phyloP scores from a whole-genome alignment of 1,140 invertebrate species.

The Chrysopa pallens region DNA sequence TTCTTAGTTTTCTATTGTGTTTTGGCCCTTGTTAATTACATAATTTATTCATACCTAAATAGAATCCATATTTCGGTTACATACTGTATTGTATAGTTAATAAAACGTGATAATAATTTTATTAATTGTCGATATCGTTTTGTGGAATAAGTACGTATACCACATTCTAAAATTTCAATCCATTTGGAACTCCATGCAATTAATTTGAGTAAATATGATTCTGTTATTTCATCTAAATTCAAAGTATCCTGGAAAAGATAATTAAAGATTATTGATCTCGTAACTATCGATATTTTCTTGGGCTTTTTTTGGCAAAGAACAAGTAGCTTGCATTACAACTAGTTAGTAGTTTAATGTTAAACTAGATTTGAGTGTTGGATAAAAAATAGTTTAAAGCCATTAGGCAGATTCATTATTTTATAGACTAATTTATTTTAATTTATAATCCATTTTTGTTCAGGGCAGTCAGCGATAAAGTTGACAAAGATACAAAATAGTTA shows the following conservation, averaged over 20 bases:
- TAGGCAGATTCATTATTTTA: no score
- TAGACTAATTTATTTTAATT: no score
- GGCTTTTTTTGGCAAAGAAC: conserved; percentile 8
- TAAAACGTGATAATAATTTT: conserved; percentile 47
- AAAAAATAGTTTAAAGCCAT: neutral
- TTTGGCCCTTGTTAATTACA: no score
- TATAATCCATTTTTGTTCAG: no score
- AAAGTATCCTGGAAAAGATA: conserved; percentile 27
- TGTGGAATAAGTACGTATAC: conserved; percentile 47
- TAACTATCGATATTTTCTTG: conserved; percentile 4
- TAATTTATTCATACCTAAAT: conserved; percentile 25
- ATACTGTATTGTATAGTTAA: conserved; percentile 56
- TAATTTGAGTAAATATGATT: conserved; percentile 43
- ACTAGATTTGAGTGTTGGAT: neutral
- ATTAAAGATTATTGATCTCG: conserved; percentile 9
- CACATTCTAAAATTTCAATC: conserved; percentile 41
- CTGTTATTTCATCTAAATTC: conserved; percentile 32
- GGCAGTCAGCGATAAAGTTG: no score
- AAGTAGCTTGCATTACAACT: neutral
- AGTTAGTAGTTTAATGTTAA: neutral
- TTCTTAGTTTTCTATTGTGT: no score
- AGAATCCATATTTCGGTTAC: conserved; percentile 51
- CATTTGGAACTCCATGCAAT: conserved; percentile 52
- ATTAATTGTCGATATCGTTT: conserved; percentile 47
- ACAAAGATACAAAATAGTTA: no score